phyloP scores from a whole-genome alignment of 2,888 invertebrate species.

The Cepaea hortensis region DNA sequence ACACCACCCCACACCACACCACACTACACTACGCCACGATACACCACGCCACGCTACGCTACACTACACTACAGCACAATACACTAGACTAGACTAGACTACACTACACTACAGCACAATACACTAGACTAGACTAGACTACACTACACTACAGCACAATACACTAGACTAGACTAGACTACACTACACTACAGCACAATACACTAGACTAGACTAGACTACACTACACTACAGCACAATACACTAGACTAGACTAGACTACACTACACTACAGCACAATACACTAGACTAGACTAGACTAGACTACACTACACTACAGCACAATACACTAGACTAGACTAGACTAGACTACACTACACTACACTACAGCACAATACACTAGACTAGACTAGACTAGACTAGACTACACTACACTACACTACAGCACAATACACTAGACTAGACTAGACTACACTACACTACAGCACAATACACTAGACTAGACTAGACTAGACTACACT shows the following conservation, averaged over 20 bases:
- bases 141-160: not conserved
- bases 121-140: not conserved
- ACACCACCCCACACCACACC: not conserved
- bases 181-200: constrained; percentile 11
- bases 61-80: not conserved
- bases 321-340: not conserved
- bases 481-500: not conserved
- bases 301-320: not conserved
- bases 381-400: not conserved
- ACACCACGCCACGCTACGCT: not conserved
- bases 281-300: not conserved
- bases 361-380: too few relatives aligned
- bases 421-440: not conserved
- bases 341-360: not conserved
- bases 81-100: not conserved
- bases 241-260: not conserved
- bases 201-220: not conserved
- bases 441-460: constrained; percentile 34
- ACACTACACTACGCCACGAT: too few relatives aligned
- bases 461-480: not conserved
- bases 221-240: not conserved
- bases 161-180: constrained; percentile 2
- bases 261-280: not conserved
- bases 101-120: not conserved
- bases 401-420: not conserved